A percentile compares a stretch with the other conserved stretches of the same genome.
Conservation (phyloP, 2,113 vertebrate species). For the Hippoglossus stenolepis region DNA sequence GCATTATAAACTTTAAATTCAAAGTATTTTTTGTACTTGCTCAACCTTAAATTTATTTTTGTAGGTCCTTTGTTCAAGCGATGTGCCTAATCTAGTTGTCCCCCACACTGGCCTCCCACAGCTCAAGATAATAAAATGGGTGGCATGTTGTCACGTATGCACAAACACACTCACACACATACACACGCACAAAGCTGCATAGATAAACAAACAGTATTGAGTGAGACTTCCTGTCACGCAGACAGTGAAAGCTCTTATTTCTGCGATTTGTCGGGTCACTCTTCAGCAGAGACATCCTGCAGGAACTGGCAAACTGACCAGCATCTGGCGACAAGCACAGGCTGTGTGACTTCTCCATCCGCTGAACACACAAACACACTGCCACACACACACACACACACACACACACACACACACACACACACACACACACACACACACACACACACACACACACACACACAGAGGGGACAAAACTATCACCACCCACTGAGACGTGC, state of each 20-base stretch:
- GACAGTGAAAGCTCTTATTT: conserved; percentile 68
- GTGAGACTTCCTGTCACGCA: conserved; percentile 77
- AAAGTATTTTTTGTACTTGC: conserved; percentile 26
- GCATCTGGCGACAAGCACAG: conserved; percentile 64
- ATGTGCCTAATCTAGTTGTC: conserved; percentile 68
- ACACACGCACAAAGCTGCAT: conserved; percentile 23
- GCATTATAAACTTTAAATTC: conserved; percentile 9
- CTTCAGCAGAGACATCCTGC: conserved; percentile 56
- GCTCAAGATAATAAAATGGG: conserved; percentile 57
- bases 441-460: conserved; percentile 6
- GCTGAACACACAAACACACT: conserved; percentile 36
- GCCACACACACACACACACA: neutral
- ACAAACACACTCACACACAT: conserved; percentile 36
- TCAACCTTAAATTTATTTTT: conserved; percentile 33
- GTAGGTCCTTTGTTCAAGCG: conserved; percentile 40
- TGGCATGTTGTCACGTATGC: conserved; percentile 53
- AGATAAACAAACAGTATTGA: conserved; percentile 70
- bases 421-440: conserved; percentile 2
- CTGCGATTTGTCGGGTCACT: conserved; percentile 42
- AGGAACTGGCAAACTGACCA: conserved; percentile 65
- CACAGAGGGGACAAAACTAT: neutral
- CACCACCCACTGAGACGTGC: conserved; percentile 50
- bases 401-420: conserved; percentile 1
- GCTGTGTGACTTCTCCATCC: conserved; percentile 51
- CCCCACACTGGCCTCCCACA: conserved; percentile 40